These are phyloP conservation scores for Smithornis capensis DNA, from an alignment of 2,113 vertebrate genomes.

Conservation along the genomic window DNA sequence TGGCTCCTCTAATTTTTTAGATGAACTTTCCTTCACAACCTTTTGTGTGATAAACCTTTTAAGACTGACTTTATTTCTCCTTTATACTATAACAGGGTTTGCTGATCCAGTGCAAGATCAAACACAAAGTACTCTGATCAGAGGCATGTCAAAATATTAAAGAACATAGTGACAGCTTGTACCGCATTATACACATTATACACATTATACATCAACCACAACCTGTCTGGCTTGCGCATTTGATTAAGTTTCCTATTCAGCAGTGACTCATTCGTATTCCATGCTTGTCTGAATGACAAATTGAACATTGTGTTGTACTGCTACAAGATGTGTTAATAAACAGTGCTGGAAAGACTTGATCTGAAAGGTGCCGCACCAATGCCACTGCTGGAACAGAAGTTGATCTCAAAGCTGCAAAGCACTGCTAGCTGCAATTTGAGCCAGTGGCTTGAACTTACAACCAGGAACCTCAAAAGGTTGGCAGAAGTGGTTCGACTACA, in stretches of 20 bases:
- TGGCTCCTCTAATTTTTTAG: not conserved
- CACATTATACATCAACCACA: slow-evolving; percentile 69
- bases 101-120: slow-evolving; percentile 85
- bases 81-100: slow-evolving; percentile 38
- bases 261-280: slow-evolving; percentile 64
- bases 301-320: slow-evolving; percentile 63
- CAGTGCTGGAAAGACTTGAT: slow-evolving; percentile 66
- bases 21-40: not conserved
- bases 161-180: slow-evolving; percentile 64
- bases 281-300: slow-evolving; percentile 71
- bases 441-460: not conserved
- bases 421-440: slow-evolving; percentile 2
- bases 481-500: not conserved
- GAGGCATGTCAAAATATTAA: slow-evolving; percentile 67
- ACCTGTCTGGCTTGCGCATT: slow-evolving; percentile 69
- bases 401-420: slow-evolving; percentile 62
- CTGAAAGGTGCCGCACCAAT: slow-evolving; percentile 32
- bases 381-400: not conserved
- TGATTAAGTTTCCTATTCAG: slow-evolving; percentile 66
- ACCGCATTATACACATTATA: too few relatives aligned
- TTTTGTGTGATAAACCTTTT: not conserved
- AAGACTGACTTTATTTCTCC: not conserved
- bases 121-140: slow-evolving; percentile 74
- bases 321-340: slow-evolving; percentile 74
- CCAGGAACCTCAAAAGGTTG: not conserved